Evolutionary conservation across 2,888 invertebrate species (phyloP).

Genomic region (Agrochola lota): DNA sequence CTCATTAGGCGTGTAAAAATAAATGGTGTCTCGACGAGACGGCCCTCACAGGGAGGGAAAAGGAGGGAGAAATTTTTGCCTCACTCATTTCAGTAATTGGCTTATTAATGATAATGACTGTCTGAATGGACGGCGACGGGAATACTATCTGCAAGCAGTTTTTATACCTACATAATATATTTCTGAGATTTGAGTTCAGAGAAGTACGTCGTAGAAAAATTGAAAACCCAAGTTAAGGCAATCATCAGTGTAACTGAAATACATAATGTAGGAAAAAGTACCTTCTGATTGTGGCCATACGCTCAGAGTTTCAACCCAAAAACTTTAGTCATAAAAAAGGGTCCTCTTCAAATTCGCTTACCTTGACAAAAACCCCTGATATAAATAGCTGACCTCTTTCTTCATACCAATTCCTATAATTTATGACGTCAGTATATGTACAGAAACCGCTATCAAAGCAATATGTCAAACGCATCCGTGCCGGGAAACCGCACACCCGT

Average conservation of each 20-base stretch:
- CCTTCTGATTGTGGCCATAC: slow-evolving; percentile 1
- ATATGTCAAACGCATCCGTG: slow-evolving; percentile 88
- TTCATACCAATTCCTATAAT: slow-evolving; percentile 76
- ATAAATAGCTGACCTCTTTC: slow-evolving; percentile 62
- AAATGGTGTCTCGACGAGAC: slow-evolving; percentile 81
- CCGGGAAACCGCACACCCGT: slow-evolving; percentile 83
- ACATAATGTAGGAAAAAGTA: neutral
- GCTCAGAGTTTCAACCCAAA: slow-evolving; percentile 26
- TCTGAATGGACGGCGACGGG: slow-evolving; percentile 53
- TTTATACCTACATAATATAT: slow-evolving; percentile 5
- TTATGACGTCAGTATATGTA: slow-evolving; percentile 81
- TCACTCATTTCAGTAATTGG: slow-evolving; percentile 76
- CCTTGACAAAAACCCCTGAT: slow-evolving; percentile 43
- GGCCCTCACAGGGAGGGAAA: slow-evolving; percentile 68
- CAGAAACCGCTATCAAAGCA: slow-evolving; percentile 85
- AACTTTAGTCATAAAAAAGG: slow-evolving; percentile 43
- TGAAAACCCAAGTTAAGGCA: neutral
- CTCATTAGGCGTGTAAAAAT: slow-evolving; percentile 86
- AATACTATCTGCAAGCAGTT: slow-evolving; percentile 20
- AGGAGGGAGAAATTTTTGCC: slow-evolving; percentile 68
- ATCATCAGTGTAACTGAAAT: neutral
- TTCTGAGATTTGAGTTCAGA: slow-evolving; percentile 12
- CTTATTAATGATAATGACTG: slow-evolving; percentile 71
- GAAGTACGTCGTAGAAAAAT: neutral
- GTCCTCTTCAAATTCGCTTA: slow-evolving; percentile 51